These are phyloP conservation scores for Leptinotarsa rubiginosa DNA, from an alignment of 2,888 invertebrate species.

Conservation along the genomic window DNA sequence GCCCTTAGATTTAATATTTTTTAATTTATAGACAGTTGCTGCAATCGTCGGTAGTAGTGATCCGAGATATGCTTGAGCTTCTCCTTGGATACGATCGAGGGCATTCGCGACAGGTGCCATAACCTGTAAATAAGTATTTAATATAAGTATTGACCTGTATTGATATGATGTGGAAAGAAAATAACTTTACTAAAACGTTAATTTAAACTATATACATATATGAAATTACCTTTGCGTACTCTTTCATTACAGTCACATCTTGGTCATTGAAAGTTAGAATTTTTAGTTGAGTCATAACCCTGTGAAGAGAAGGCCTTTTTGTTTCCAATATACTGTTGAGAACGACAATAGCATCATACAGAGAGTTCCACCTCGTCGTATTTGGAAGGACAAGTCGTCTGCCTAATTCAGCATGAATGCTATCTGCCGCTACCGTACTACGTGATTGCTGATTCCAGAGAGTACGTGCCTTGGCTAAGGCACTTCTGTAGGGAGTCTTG, in stretches of 20 bases:
- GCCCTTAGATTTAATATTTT: slow-evolving; percentile 24
- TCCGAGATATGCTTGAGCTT: slow-evolving; percentile 10
- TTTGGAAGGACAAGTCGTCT: background rate
- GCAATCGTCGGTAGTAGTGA: slow-evolving; percentile 24
- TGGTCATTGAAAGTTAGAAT: background rate
- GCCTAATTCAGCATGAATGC: background rate
- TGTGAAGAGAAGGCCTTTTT: background rate
- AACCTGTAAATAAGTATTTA: slow-evolving; percentile 5
- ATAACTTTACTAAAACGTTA: slow-evolving; percentile 3
- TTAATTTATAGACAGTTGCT: slow-evolving; percentile 22
- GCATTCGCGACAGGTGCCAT: slow-evolving; percentile 5
- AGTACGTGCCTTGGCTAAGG: background rate
- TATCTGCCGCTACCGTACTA: slow-evolving; percentile 2
- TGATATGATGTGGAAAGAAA: slow-evolving; percentile 5
- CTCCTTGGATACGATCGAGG: slow-evolving; percentile 3
- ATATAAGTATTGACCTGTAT: slow-evolving; percentile 1
- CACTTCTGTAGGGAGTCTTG: slow-evolving; percentile 5
- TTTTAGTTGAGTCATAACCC: slow-evolving; percentile 3
- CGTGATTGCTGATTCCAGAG: background rate
- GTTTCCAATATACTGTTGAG: background rate
- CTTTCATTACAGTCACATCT: background rate
- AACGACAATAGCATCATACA: slow-evolving; percentile 5
- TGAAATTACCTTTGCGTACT: background rate
- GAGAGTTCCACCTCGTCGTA: slow-evolving; percentile 1
- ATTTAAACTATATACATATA: slow-evolving; percentile 5